Percentiles rank a stretch among this genome's conserved stretches.
Conservation (phyloP, 2,113 vertebrate genomes). For the Galbula dea region DNA sequence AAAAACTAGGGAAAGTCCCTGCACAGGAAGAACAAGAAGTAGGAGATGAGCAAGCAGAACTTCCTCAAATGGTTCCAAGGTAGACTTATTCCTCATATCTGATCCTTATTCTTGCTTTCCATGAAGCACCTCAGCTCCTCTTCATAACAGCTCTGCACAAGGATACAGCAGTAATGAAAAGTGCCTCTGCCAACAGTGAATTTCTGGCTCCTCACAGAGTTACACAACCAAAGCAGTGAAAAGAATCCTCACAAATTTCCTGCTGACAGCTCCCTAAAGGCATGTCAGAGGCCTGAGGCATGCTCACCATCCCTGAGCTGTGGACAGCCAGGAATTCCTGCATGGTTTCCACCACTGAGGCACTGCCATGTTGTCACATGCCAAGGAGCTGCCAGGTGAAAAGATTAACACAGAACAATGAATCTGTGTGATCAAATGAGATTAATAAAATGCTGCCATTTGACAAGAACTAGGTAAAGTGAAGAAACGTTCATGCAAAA, state of each 20-base stretch:
- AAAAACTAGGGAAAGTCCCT: not conserved
- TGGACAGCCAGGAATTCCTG: not conserved
- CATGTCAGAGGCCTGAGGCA: rapidly evolving
- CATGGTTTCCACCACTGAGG: not conserved
- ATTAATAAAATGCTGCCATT: not conserved
- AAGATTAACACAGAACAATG: not conserved
- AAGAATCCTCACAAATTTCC: not conserved
- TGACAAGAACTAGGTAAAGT: not conserved
- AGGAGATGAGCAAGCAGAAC: not conserved
- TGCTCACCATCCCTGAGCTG: rapidly evolving
- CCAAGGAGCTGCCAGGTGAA: not conserved
- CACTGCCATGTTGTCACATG: not conserved
- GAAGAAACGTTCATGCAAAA: not conserved
- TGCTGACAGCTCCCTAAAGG: not conserved
- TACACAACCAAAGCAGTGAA: not conserved
- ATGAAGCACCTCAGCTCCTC: not conserved
- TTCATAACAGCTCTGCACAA: not conserved
- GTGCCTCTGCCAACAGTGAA: not conserved
- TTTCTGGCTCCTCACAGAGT: not conserved
- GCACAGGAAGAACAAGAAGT: not conserved
- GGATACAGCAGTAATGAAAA: not conserved
- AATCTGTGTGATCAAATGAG: not conserved
- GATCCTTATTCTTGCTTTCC: not conserved
- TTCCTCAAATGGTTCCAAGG: not conserved
- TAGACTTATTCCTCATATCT: not conserved